Base-by-base conservation (phyloP, 2,113 vertebrate genomes). In the Baryphthengus martii region DNA sequence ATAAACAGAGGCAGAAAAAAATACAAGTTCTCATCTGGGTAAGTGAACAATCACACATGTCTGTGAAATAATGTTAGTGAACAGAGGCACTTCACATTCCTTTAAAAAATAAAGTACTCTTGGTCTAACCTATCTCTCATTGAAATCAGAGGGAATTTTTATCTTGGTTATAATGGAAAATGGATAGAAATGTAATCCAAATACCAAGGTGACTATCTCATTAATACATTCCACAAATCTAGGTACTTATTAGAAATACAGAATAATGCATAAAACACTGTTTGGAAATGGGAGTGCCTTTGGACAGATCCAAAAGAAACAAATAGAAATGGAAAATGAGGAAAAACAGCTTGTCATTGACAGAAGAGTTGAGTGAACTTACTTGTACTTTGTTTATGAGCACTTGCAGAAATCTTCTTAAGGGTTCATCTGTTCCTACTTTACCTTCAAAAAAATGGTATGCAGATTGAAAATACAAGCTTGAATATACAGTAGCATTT, bases 21-120 rank as follows among this genome's bases (percentile, higher is more conserved):
- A 47, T 2, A 78, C 55, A 96, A 89, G 96, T 97, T 97, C 95
- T 96, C 80, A 92, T 97, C 68, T 95, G 95, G 97, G 96, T 97
- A 97, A 97, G 37, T 92, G 95, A 93, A 93, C 85, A 97, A 94
- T 97, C 11, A 0, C 47, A 90, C 53, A 47, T 94, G 90, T 95
- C 94, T 96, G 82, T 52, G 94, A 97, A 95, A 96, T 81, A 97
- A 80, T 93, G 90, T 80, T 85, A 95, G 40, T 3, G 28, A 95
- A 85, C 79, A 95, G 73, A 81, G 92, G 70, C 71, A 66, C 49
- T 96, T 97, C 86, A 83, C 75, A 66, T 76, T 77, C 47, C 52
- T 94, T 81, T 28, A 94, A 95, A 96, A 88, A 91, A 75, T 70
- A 88, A 93, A 93, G 70, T 40, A 49, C 5, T 84, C 6, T 58